Conservation (phyloP, 2,888 invertebrate species). For the Actias luna region DNA sequence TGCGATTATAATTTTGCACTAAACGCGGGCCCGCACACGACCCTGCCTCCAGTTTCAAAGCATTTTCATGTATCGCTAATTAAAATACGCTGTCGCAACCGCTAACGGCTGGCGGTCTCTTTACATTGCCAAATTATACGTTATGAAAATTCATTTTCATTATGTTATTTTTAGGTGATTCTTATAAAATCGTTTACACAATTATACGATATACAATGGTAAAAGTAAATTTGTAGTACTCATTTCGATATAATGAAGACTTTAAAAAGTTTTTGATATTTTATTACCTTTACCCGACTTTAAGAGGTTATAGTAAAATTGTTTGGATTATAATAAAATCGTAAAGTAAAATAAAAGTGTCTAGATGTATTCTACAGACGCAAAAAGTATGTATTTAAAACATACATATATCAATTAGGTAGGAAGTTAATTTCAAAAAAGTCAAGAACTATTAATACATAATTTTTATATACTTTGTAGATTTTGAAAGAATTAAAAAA, state of each 20-base stretch:
- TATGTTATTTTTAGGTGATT: conserved; percentile 29
- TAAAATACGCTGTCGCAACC: conserved; percentile 75
- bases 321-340: too few relatives aligned
- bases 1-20: conserved; percentile 62
- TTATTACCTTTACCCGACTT: not conserved
- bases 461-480: too few relatives aligned
- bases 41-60: conserved; percentile 60
- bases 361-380: too few relatives aligned
- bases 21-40: conserved; percentile 52
- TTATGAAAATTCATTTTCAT: conserved; percentile 63
- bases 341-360: too few relatives aligned
- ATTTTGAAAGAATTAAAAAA: too few relatives aligned
- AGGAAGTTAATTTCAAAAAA: too few relatives aligned
- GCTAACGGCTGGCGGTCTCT: conserved; percentile 55
- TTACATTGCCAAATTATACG: conserved; percentile 48
- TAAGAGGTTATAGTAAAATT: too few relatives aligned
- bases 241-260: not conserved
- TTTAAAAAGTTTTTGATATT: not conserved
- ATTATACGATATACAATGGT: not conserved
- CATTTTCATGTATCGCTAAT: conserved; percentile 80
- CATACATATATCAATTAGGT: too few relatives aligned
- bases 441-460: too few relatives aligned
- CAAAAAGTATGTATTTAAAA: too few relatives aligned
- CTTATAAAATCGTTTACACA: conserved; percentile 20
- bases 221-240: not conserved